These are phyloP conservation scores for Tethya wilhelma DNA, from an alignment of 37 sponge, comb jelly and placozoan genomes.

Conservation along the genomic window DNA sequence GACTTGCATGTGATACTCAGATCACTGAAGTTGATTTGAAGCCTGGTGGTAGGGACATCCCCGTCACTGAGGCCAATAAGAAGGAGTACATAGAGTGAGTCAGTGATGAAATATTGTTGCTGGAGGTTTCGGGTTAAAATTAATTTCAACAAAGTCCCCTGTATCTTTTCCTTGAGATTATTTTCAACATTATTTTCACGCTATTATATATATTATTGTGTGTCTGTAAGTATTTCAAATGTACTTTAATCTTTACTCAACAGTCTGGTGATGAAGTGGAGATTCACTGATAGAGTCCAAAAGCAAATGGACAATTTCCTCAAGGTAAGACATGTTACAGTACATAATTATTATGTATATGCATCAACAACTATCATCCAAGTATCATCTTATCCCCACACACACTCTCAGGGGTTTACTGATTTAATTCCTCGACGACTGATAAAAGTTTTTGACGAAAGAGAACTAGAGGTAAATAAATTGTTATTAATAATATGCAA, in stretches of 20 bases:
- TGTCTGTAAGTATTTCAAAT: neutral
- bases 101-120: neutral
- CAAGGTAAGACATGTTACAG: constrained; percentile 50
- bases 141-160: neutral
- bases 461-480: constrained; percentile 84
- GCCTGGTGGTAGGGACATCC: constrained; percentile 82
- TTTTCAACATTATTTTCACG: no score
- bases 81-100: constrained; percentile 84
- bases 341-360: neutral
- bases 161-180: no score
- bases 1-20: constrained; percentile 39
- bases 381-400: neutral
- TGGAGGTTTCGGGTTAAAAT: neutral
- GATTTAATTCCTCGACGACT: constrained; percentile 83
- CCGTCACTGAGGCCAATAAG: constrained; percentile 91
- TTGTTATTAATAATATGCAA: no score
- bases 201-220: no score
- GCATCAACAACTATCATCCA: neutral
- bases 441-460: constrained; percentile 91
- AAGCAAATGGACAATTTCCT: constrained; percentile 89
- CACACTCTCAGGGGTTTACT: constrained; percentile 74
- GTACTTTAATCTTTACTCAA: neutral
- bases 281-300: constrained; percentile 85
- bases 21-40: constrained; percentile 80
- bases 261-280: constrained; percentile 92